Evolutionary conservation across 1,140 invertebrate species (phyloP), one percentile per base, ranked within the genome.

Genomic region (Drosophila baimaii): DNA sequence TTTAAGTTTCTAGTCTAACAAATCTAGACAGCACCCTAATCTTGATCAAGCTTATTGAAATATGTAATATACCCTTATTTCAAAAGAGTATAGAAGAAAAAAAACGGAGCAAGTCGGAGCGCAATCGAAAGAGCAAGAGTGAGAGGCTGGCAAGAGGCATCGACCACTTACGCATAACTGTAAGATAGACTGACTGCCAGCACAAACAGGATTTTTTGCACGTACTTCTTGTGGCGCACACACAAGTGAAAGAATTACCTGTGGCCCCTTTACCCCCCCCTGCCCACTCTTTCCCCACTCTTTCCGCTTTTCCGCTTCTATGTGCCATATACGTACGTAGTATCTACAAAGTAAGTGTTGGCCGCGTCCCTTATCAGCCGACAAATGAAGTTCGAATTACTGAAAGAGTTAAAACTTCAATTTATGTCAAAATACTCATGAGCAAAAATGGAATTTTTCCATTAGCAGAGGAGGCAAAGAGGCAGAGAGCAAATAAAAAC

Each of bases 141-240:
- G 49, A 66, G 54, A 46, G 73, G 52, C 68, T 23, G 49, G 52
- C 43, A 55, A 69, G 65, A 41, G 43, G 66, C 66, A 39, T 71
- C 68, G 65, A 77, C 73, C 83, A 88, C 79, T 88, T 89, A 88
- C 83, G 83, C 83, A 88, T 88, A 88, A 88, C 83, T 88, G 83
- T 88, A 88, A 88, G 83, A 86, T 83, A 86, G 83, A 86, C 79
- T 71, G 83, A 86, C 79, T 76, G 72, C 44, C 52, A 46, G 65
- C 69, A 79, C 69, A 89, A 88, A 88, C 84, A 88, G 84, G 84
- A 88, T 88, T 88, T 89, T 39, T 66, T 57, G 44, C 72, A 56
- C 59, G 51, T 74, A 65, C 52, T 63, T 66, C 63, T 66, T 54
- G 3, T 66, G 21, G 52, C 52, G 52, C 52, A 39, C 55, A 31